These are phyloP conservation scores for Lomographa bimaculata DNA, from an alignment of 2,888 invertebrate species.

Conservation along the genomic window DNA sequence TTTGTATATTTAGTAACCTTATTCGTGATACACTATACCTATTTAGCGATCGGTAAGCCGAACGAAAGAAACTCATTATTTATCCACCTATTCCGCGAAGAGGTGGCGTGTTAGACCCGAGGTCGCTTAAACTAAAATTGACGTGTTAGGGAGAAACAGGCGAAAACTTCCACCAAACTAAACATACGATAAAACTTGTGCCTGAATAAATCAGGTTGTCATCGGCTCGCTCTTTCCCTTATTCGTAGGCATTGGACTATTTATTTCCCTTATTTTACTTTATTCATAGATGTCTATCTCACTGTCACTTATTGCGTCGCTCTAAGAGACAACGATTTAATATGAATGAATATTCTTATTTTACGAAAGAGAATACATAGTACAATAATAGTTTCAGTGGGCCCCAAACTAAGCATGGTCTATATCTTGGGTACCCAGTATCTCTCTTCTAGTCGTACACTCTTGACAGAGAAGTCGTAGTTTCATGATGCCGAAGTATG, in stretches of 20 bases:
- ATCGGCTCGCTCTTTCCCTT: constrained; percentile 3
- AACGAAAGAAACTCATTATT: constrained; percentile 31
- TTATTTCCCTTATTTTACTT: too few relatives aligned
- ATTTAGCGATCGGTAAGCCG: constrained; percentile 1
- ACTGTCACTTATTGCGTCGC: constrained; percentile 1
- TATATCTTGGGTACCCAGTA: too few relatives aligned
- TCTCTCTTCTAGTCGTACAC: too few relatives aligned
- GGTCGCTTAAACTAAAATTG: constrained; percentile 37
- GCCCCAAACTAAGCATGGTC: too few relatives aligned
- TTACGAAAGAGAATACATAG: too few relatives aligned
- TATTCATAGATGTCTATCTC: background rate
- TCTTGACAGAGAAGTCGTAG: too few relatives aligned
- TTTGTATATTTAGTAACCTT: too few relatives aligned
- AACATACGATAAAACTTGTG: constrained; percentile 23
- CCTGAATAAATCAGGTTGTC: constrained; percentile 22
- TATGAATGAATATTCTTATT: too few relatives aligned
- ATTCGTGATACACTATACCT: too few relatives aligned
- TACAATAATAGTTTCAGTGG: too few relatives aligned
- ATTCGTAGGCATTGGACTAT: too few relatives aligned
- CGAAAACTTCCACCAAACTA: constrained; percentile 27
- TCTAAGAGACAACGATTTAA: background rate
- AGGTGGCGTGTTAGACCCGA: constrained; percentile 33
- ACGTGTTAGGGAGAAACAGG: constrained; percentile 31
- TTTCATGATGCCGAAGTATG: too few relatives aligned
- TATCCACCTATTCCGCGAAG: constrained; percentile 30